A percentile compares a stretch with the other conserved stretches of the same genome.
These are phyloP conservation scores for Cacatua alba DNA, from an alignment of 2,113 vertebrate genomes.

Conservation along the genomic window DNA sequence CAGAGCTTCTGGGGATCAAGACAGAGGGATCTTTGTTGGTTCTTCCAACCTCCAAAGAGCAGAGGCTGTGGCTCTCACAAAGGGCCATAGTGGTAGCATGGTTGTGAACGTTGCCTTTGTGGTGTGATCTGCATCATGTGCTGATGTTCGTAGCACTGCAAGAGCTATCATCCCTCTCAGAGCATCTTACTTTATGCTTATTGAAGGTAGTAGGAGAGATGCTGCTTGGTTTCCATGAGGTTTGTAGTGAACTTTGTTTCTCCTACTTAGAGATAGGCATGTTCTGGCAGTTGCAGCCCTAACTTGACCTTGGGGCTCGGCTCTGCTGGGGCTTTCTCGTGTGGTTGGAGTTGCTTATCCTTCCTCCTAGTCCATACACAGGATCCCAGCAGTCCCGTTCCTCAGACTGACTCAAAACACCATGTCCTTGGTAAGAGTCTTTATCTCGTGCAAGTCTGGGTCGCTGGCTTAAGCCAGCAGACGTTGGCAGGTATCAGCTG, in stretches of 20 bases:
- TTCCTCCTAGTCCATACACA: not conserved
- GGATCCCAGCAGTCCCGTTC: not conserved
- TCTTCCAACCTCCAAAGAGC: not conserved
- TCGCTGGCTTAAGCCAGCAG: not conserved
- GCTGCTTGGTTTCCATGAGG: not conserved
- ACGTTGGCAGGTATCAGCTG: fast-evolving
- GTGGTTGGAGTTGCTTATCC: not conserved
- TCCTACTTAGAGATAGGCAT: not conserved
- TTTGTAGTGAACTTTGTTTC: not conserved
- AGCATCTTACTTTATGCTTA: not conserved
- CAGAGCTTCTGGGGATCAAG: not conserved
- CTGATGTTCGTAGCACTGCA: fast-evolving
- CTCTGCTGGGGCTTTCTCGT: not conserved
- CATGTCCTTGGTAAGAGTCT: not conserved
- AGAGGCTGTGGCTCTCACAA: not conserved
- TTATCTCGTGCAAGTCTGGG: not conserved
- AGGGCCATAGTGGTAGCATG: fast-evolving
- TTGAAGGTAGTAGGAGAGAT: not conserved
- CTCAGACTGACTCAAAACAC: not conserved
- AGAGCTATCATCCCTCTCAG: not conserved
- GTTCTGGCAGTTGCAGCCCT: not conserved
- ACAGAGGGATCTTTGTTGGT: not conserved
- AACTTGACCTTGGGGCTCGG: not conserved
- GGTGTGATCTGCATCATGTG: not conserved
- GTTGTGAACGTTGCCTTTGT: not conserved